Evolutionary conservation across 2,113 vertebrate species (phyloP).

Genomic region (Propithecus coquereli): DNA sequence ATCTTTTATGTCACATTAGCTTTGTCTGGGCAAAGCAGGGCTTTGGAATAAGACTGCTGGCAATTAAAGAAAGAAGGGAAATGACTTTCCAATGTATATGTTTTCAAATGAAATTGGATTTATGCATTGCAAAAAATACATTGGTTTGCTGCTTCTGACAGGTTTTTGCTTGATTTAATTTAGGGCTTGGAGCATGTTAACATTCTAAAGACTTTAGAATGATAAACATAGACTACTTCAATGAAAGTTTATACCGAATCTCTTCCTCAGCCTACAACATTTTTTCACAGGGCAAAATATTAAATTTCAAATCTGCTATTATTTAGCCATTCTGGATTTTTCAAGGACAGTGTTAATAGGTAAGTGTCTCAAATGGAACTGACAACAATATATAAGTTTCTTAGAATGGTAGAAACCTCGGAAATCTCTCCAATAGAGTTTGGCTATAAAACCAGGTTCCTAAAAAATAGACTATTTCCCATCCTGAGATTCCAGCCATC

Average conservation of each 20-base stretch:
- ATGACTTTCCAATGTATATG: neutral
- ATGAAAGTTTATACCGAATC: conserved; percentile 44
- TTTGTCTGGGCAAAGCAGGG: neutral
- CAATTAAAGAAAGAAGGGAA: conserved; percentile 25
- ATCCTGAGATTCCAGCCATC: conserved; percentile 30
- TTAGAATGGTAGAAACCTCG: neutral
- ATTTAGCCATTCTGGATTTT: conserved; percentile 46
- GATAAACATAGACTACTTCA: conserved; percentile 51
- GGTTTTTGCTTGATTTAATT: conserved; percentile 39
- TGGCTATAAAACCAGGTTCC: conserved; percentile 12
- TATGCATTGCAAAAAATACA: conserved; percentile 31
- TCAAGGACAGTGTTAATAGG: neutral
- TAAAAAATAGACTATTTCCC: neutral
- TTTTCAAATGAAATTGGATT: conserved; percentile 50
- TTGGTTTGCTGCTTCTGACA: conserved; percentile 18
- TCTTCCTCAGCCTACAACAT: conserved; percentile 1
- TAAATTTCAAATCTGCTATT: conserved; percentile 50
- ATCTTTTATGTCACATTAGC: neutral
- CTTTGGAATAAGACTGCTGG: neutral
- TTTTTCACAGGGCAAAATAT: conserved; percentile 59
- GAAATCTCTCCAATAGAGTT: neutral
- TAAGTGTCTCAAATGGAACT: neutral
- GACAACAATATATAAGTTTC: neutral
- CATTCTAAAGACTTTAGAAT: conserved; percentile 44
- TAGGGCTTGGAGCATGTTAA: conserved; percentile 35